phyloP scores from a whole-genome alignment of 2,888 invertebrate species.

The Tanaodytes sp. region DNA sequence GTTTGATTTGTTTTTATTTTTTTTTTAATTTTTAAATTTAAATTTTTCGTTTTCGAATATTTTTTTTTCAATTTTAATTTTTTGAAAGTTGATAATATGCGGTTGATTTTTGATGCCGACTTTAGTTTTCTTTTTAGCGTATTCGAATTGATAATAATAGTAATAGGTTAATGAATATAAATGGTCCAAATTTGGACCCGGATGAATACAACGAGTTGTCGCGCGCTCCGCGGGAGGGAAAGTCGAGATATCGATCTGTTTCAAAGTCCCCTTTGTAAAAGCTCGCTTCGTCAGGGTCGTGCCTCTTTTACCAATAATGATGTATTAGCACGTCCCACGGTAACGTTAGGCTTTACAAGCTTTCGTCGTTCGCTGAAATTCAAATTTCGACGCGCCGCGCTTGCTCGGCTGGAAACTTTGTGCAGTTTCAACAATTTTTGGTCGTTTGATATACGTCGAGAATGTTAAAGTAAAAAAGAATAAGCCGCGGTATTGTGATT shows the following conservation, averaged over 20 bases:
- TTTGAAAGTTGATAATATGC: too few species aligned
- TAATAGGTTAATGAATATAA: background rate
- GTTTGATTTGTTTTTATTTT: background rate
- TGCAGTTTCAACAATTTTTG: too few species aligned
- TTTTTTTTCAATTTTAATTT: background rate
- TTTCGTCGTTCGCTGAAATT: conserved; percentile 13
- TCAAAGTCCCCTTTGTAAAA: conserved; percentile 58
- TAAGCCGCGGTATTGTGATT: too few species aligned
- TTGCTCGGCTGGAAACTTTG: too few species aligned
- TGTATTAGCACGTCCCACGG: conserved; percentile 47
- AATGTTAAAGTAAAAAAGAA: too few species aligned
- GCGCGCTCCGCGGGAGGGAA: conserved; percentile 50
- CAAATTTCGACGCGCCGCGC: conserved; percentile 29
- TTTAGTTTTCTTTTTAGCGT: too few species aligned
- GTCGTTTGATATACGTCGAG: too few species aligned
- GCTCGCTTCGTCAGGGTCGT: conserved; percentile 55
- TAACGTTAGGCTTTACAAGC: conserved; percentile 20
- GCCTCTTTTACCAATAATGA: conserved; percentile 56
- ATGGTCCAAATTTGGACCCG: background rate
- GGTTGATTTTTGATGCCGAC: too few species aligned
- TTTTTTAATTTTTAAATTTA: too few species aligned
- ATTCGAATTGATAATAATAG: background rate
- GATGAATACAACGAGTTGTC: conserved; percentile 31
- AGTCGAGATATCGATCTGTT: conserved; percentile 61
- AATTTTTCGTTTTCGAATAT: too few species aligned